phyloP scores from a whole-genome alignment of 2,797 vertebrate genomes.

The Cryptoblepharus egeriae region DNA sequence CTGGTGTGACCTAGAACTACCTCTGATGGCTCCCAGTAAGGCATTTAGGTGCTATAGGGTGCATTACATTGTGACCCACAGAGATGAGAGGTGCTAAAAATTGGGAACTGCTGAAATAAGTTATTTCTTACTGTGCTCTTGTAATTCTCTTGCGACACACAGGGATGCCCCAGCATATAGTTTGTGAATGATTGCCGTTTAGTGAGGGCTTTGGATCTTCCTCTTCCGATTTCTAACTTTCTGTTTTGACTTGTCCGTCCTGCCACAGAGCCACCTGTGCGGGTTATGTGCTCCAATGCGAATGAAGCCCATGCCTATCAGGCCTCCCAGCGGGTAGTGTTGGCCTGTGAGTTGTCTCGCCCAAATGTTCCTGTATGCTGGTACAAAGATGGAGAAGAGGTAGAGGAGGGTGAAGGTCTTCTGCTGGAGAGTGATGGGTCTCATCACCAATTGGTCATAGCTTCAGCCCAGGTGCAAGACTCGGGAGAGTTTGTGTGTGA shows the following conservation, averaged over 20 bases:
- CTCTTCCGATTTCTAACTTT: neutral
- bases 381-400: slow-evolving; percentile 92
- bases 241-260: neutral
- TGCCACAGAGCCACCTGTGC: slow-evolving; percentile 85
- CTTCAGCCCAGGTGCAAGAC: slow-evolving; percentile 79
- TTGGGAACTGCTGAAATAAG: too few species aligned
- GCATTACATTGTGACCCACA: too few species aligned
- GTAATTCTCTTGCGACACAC: neutral
- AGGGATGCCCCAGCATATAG: too few species aligned
- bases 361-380: slow-evolving; percentile 80
- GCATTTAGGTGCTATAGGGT: too few species aligned
- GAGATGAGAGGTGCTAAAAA: too few species aligned
- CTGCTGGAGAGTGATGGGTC: slow-evolving; percentile 85
- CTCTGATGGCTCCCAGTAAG: too few species aligned
- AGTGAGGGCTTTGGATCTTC: neutral
- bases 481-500: slow-evolving; percentile 94
- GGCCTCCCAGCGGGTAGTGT: slow-evolving; percentile 84
- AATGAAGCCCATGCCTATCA: slow-evolving; percentile 82
- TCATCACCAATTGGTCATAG: slow-evolving; percentile 83
- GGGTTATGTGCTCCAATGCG: slow-evolving; percentile 88
- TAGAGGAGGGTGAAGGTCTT: slow-evolving; percentile 82
- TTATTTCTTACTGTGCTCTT: neutral
- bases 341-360: slow-evolving; percentile 90
- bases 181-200: neutral
- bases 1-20: too few species aligned